Percentiles rank a stretch among this genome's conserved stretches.
phyloP scores from a whole-genome alignment of 2,888 invertebrate species.

The Norana najaformis region DNA sequence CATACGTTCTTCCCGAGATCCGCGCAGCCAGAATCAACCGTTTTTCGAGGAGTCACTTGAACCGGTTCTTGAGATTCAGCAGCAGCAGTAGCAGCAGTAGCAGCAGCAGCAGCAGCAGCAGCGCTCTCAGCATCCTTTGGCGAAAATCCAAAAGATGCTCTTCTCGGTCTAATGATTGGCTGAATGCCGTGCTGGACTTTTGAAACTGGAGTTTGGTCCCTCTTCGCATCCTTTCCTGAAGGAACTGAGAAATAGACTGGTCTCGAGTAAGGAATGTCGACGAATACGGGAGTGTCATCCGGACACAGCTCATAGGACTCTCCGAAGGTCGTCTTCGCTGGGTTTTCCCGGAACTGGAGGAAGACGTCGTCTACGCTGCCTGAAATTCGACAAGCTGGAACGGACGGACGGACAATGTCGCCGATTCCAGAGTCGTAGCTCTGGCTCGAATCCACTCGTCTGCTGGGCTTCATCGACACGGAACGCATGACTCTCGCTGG shows the following conservation, averaged over 20 bases:
- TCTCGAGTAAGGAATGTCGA: constrained; percentile 13
- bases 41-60: neutral
- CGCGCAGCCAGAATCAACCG: neutral
- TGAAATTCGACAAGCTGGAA: neutral
- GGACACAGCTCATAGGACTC: neutral
- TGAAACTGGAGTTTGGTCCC: neutral
- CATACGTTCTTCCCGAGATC: neutral
- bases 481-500: neutral
- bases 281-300: neutral
- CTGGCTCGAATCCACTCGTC: neutral
- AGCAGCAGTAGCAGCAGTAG: neutral
- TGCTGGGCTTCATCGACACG: neutral
- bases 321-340: neutral
- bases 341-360: neutral
- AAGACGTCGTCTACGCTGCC: neutral
- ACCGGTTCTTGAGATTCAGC: neutral
- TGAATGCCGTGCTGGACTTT: neutral
- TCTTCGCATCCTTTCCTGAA: neutral
- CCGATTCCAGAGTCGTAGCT: neutral
- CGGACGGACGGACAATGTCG: neutral
- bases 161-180: no score
- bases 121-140: neutral
- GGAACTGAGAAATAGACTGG: neutral
- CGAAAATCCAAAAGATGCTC: neutral
- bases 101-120: neutral